A percentile compares a stretch with the other conserved stretches of the same genome.
phyloP scores from a whole-genome alignment of 2,113 vertebrate species.

The Apteryx mantelli region DNA sequence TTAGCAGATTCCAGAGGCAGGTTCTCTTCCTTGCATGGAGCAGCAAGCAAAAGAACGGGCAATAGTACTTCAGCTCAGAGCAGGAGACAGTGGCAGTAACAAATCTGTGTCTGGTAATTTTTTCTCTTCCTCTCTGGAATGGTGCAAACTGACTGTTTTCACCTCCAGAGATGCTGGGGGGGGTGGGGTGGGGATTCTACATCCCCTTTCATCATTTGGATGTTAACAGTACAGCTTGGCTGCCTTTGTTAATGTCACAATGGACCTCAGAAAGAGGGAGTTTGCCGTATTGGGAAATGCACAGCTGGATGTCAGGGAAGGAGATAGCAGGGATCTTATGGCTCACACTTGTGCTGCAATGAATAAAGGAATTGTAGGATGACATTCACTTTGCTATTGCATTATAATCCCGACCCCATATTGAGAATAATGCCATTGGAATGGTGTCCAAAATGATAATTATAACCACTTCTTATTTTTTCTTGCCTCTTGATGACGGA shows the following conservation, averaged over 20 bases:
- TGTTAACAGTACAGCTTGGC: neutral
- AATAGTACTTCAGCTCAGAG: neutral
- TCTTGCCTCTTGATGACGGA: conserved; percentile 40
- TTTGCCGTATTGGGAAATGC: neutral
- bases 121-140: neutral
- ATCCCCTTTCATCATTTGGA: neutral
- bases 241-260: conserved; percentile 36
- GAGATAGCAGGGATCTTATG: neutral
- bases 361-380: neutral
- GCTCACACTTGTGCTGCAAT: neutral
- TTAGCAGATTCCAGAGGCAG: conserved; percentile 20
- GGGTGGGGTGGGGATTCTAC: neutral
- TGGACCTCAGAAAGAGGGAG: neutral
- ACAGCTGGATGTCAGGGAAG: neutral
- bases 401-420: neutral
- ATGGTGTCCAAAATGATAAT: conserved; percentile 22
- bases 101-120: neutral
- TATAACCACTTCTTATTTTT: conserved; percentile 57
- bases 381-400: conserved; percentile 23
- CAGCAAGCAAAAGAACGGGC: neutral
- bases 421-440: conserved; percentile 15
- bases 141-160: neutral
- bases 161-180: neutral
- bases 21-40: neutral
- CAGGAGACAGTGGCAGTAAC: neutral